Evolutionary conservation across 2,888 invertebrate species (phyloP).

Genomic region (Argyresthia albistria): DNA sequence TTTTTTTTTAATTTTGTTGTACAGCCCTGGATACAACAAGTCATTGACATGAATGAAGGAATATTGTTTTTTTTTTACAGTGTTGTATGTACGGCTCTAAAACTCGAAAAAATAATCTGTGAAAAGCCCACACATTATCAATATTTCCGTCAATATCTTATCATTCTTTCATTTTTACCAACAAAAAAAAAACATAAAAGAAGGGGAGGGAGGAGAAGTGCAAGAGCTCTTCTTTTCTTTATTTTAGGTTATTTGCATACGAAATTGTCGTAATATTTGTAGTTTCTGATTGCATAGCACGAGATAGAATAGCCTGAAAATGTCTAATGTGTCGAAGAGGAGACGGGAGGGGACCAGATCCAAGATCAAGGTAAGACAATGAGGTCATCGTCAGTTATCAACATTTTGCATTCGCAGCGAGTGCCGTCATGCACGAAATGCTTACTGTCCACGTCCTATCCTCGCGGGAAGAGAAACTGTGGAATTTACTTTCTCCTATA

Average conservation of each 20-base stretch:
- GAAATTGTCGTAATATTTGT: slow-evolving; percentile 14
- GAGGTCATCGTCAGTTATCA: background rate
- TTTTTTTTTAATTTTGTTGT: too few relatives aligned
- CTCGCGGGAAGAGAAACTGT: background rate
- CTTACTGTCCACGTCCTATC: background rate
- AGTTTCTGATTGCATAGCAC: background rate
- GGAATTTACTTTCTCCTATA: background rate
- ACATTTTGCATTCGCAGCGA: background rate
- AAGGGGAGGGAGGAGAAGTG: too few relatives aligned
- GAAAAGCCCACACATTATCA: too few relatives aligned
- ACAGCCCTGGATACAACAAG: too few relatives aligned
- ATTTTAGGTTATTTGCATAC: slow-evolving; percentile 3
- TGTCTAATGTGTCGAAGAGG: slow-evolving; percentile 70
- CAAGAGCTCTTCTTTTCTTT: too few relatives aligned
- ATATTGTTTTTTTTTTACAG: too few relatives aligned
- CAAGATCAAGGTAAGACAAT: slow-evolving; percentile 61
- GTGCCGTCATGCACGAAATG: background rate
- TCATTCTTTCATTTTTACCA: too few relatives aligned
- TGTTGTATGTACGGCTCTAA: too few relatives aligned
- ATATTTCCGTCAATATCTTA: too few relatives aligned
- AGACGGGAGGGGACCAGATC: slow-evolving; percentile 59
- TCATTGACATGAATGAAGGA: too few relatives aligned
- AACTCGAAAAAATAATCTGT: too few relatives aligned
- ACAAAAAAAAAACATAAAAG: too few relatives aligned
- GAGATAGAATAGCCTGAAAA: slow-evolving; percentile 16